Evolutionary conservation across 2,888 invertebrate genomes (phyloP).

Genomic region (Drosophila mimica): DNA sequence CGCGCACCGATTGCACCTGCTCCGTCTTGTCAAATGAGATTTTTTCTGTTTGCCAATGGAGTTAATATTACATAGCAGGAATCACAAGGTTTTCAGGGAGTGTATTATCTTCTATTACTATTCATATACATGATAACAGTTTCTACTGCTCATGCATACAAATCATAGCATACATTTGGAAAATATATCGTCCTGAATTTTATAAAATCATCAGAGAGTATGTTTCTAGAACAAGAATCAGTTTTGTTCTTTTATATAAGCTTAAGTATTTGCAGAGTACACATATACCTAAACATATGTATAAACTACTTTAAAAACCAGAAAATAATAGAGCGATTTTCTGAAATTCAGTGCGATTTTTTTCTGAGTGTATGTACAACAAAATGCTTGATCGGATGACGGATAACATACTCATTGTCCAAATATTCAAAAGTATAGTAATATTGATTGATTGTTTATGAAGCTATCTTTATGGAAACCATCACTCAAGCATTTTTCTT

Average conservation of each 20-base stretch:
- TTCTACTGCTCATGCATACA: not conserved
- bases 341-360: not conserved
- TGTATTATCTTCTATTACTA: not conserved
- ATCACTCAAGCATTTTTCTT: not conserved
- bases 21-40: constrained; percentile 87
- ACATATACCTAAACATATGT: too few relatives aligned
- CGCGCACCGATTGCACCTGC: constrained; percentile 86
- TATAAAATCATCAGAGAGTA: not conserved
- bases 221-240: not conserved
- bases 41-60: constrained; percentile 84
- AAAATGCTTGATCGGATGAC: not conserved
- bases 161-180: not conserved
- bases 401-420: not conserved
- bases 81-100: not conserved
- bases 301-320: too few relatives aligned
- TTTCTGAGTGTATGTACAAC: not conserved
- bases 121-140: not conserved
- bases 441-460: not conserved
- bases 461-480: not conserved
- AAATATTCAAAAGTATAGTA: not conserved
- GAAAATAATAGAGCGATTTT: too few relatives aligned
- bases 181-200: not conserved
- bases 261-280: too few relatives aligned
- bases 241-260: too few relatives aligned
- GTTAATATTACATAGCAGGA: not conserved